Conservation (phyloP, 2,888 invertebrate genomes). For the Thera obeliscata region DNA sequence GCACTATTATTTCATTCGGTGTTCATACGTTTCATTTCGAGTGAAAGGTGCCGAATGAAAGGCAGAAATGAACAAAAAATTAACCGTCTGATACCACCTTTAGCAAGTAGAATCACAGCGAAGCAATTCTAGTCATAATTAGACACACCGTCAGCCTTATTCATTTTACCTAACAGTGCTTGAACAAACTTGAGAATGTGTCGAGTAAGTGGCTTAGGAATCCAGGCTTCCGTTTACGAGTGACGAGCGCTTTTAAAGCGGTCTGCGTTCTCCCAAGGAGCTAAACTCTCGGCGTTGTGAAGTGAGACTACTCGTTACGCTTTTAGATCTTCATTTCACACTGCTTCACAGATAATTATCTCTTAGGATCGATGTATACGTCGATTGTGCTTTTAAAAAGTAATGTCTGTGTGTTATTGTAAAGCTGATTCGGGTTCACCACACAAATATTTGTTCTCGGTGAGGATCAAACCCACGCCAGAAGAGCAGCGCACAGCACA, state of each 20-base stretch:
- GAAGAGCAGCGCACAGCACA: too few relatives aligned
- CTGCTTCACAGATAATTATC: conserved; percentile 10
- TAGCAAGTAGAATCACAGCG: conserved; percentile 1
- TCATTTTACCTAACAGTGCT: conserved; percentile 54
- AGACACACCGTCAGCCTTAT: conserved; percentile 27
- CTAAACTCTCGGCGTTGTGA: conserved; percentile 40
- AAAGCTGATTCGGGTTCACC: too few relatives aligned
- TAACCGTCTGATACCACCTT: too few relatives aligned
- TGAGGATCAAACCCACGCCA: too few relatives aligned
- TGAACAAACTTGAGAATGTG: conserved; percentile 53
- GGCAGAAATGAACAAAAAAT: too few relatives aligned
- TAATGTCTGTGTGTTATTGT: neutral
- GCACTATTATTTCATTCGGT: too few relatives aligned
- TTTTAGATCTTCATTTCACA: conserved; percentile 32
- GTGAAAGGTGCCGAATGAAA: too few relatives aligned
- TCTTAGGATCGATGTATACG: conserved; percentile 1
- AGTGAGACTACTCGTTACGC: conserved; percentile 38
- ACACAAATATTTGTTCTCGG: too few relatives aligned
- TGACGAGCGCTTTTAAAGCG: conserved; percentile 44
- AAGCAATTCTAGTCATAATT: neutral
- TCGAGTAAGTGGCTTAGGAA: conserved; percentile 53
- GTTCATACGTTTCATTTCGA: too few relatives aligned
- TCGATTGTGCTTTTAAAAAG: neutral
- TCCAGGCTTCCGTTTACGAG: conserved; percentile 52
- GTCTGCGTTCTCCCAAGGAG: conserved; percentile 40